Evolutionary conservation across 2,113 vertebrate genomes (phyloP).

Genomic region (Strix aluco): DNA sequence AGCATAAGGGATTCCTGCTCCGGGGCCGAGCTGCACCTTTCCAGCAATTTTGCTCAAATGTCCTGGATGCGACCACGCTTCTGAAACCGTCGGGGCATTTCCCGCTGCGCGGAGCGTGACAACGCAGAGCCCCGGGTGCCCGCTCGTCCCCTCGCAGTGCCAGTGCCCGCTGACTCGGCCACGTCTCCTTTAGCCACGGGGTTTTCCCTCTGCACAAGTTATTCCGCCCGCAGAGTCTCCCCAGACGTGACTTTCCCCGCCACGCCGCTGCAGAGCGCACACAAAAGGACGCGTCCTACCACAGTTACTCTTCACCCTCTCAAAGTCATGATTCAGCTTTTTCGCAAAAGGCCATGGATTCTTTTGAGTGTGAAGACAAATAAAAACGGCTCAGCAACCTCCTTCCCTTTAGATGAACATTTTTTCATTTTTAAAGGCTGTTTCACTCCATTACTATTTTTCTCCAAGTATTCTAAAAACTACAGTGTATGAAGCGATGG

Average conservation of each 20-base stretch:
- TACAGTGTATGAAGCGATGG: background rate
- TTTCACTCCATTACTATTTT: background rate
- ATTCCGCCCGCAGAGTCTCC: background rate
- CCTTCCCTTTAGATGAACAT: background rate
- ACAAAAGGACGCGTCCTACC: accelerated
- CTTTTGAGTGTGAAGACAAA: background rate
- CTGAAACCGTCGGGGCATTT: accelerated
- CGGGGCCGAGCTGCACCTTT: background rate
- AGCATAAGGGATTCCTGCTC: background rate
- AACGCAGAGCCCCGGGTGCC: accelerated
- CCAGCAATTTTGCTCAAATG: background rate
- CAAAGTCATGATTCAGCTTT: too few species aligned
- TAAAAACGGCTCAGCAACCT: background rate
- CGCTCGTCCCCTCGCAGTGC: background rate
- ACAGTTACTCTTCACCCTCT: background rate
- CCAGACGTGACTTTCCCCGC: accelerated
- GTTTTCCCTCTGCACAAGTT: background rate
- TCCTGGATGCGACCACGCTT: accelerated
- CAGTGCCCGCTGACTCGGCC: accelerated
- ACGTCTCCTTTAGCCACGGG: accelerated
- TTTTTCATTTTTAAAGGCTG: background rate
- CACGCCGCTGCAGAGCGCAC: accelerated
- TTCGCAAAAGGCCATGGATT: background rate
- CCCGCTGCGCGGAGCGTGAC: accelerated
- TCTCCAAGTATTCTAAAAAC: background rate